Base-by-base conservation (phyloP, 2,888 invertebrate genomes). In the Scaptomyza flava region DNA sequence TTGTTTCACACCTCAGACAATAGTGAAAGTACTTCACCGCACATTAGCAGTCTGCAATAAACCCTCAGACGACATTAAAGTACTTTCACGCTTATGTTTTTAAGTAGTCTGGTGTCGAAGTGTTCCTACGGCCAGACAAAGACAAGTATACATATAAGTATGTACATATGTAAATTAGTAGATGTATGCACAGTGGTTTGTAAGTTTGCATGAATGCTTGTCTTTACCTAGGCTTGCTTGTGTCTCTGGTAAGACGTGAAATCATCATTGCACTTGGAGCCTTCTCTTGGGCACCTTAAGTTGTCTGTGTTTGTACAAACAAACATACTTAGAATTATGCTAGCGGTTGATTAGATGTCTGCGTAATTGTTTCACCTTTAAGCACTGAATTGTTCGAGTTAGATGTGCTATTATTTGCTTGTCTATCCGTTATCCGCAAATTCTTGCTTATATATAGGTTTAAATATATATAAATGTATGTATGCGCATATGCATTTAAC, bases 1-100 rank as follows among this genome's bases (percentile, higher is more conserved):
- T 71, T 77, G 68, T 73, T 81, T 81, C 84, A 76, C 81, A 83
- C 79, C 76, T 81, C 46, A 63, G 48, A 74, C 79, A 81, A 77
- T 79, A 77, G 74, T 80, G 76, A 83, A 83, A 79, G 82, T 79
- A 82, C 79, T 79, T 79, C 66, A 79, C 50, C 50, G 58, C 54
- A 69, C 64, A 77, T 65, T 43, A 62, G 54, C 78, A 62, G 79
- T 79, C 80, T 73, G 69, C 60, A 62, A 70, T 56, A 76, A 36
- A 47, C 69, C 82, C 82, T 81, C 75, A 81, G 74, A 81, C 77
- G 48, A 54, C 52, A 64, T 45, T 50, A 59, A 61, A 52, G 33
- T 56, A 67, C 68, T 66, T 72, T 47, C 52, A 66, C 45, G 50
- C 56, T 33, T 66, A 47, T 62, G 51, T 34, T 43, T 11, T 33